Evolutionary conservation across 2,113 vertebrate genomes (phyloP).

Genomic region (Rutilus rutilus): DNA sequence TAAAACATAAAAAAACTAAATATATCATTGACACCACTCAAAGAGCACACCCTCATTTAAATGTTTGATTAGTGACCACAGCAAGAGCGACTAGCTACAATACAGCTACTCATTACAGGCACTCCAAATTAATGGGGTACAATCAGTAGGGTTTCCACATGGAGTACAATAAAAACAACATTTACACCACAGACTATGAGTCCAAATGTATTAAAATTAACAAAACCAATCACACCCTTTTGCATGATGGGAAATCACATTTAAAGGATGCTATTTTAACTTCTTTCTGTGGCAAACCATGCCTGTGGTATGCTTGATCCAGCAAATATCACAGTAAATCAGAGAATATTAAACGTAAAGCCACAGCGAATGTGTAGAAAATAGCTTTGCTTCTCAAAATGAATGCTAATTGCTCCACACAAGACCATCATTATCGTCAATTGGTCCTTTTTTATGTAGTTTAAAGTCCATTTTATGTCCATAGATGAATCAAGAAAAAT

Average conservation of each 20-base stretch:
- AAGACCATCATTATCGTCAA: neutral
- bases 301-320: constrained; percentile 1
- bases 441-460: neutral
- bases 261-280: constrained; percentile 12
- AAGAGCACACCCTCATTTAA: constrained; percentile 41
- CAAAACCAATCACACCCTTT: constrained; percentile 35
- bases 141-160: constrained; percentile 45
- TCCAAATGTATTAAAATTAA: constrained; percentile 46
- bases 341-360: neutral
- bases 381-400: neutral
- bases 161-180: constrained; percentile 47
- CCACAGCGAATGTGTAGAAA: neutral
- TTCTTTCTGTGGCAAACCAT: neutral
- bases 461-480: constrained; percentile 14
- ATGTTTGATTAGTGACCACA: constrained; percentile 45
- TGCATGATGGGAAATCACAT: constrained; percentile 35
- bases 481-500: constrained; percentile 38
- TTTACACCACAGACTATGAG: constrained; percentile 41
- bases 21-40: constrained; percentile 27
- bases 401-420: neutral
- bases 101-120: constrained; percentile 44
- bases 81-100: constrained; percentile 38
- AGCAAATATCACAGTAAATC: constrained; percentile 5
- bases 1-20: neutral
- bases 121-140: constrained; percentile 50